Evolutionary conservation across 2,797 vertebrate genomes (phyloP).

Genomic region (Sitta carolinensis): DNA sequence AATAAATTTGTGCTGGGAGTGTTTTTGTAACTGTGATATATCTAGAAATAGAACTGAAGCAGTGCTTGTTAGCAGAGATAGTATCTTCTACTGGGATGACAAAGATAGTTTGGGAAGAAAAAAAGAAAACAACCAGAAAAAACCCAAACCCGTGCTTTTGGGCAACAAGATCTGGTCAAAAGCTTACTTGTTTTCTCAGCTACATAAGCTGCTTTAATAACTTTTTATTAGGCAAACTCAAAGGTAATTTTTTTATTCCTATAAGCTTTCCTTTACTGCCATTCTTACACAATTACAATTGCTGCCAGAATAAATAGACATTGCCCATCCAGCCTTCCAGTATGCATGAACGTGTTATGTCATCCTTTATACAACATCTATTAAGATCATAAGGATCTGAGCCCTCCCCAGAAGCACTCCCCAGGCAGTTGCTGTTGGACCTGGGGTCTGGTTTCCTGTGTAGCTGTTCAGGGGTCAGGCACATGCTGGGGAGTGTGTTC

Average conservation of each 20-base stretch:
- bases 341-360: not conserved
- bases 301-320: not conserved
- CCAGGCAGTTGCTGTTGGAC: not conserved
- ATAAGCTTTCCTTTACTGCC: not conserved
- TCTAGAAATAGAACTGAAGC: slow-evolving; percentile 25
- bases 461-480: not conserved
- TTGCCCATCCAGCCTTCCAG: not conserved
- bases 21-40: slow-evolving; percentile 2
- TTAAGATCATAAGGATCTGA: not conserved
- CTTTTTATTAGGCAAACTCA: not conserved
- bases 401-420: not conserved
- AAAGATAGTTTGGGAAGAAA: not conserved
- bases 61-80: not conserved
- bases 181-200: not conserved
- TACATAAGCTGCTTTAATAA: not conserved
- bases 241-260: not conserved
- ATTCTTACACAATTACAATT: not conserved
- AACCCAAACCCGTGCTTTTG: not conserved
- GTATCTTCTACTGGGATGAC: not conserved
- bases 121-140: not conserved
- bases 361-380: not conserved
- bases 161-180: not conserved
- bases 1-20: slow-evolving; percentile 25
- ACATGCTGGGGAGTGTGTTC: rapidly evolving
- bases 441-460: not conserved